Evolutionary conservation across 1,140 invertebrate genomes (phyloP).

Genomic region (Macrostomum lignano): DNA sequence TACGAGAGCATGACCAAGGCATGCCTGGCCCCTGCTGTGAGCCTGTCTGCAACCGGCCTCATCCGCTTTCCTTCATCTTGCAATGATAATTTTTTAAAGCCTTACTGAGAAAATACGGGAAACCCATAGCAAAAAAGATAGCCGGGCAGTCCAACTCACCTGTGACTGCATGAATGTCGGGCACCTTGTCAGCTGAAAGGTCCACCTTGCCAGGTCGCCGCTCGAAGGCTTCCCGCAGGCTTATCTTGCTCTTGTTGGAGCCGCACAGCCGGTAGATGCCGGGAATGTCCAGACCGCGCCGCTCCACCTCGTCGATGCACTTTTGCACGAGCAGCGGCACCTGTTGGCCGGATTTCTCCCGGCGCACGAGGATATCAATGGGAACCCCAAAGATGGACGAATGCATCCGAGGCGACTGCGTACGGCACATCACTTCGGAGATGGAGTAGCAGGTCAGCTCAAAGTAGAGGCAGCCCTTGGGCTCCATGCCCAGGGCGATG

Average conservation of each 20-base stretch:
- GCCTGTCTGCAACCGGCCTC: too few relatives aligned
- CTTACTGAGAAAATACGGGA: too few relatives aligned
- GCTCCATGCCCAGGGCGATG: conserved; percentile 53
- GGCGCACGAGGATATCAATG: background rate
- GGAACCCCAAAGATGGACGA: conserved; percentile 1
- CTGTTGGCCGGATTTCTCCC: conserved; percentile 11
- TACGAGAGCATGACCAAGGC: too few relatives aligned
- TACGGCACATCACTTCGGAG: background rate
- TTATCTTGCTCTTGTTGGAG: conserved; percentile 72
- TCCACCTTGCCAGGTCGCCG: too few relatives aligned
- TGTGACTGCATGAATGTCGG: too few relatives aligned
- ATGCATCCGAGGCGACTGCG: background rate
- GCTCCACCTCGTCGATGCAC: conserved; percentile 78
- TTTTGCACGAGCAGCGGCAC: conserved; percentile 60
- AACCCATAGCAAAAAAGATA: too few relatives aligned
- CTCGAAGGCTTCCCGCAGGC: conserved; percentile 71
- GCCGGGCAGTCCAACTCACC: too few relatives aligned
- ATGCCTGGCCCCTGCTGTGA: too few relatives aligned
- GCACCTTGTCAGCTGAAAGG: too few relatives aligned
- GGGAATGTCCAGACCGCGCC: conserved; percentile 74
- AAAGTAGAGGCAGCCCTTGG: conserved; percentile 69
- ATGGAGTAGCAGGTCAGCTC: conserved; percentile 49
- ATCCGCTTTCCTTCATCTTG: too few relatives aligned
- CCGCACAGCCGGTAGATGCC: conserved; percentile 73
- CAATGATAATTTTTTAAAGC: too few relatives aligned